Evolutionary conservation across 2,113 vertebrate species (phyloP), one percentile per base, ranked within the genome.

Genomic region (Rhabdomys dilectus): DNA sequence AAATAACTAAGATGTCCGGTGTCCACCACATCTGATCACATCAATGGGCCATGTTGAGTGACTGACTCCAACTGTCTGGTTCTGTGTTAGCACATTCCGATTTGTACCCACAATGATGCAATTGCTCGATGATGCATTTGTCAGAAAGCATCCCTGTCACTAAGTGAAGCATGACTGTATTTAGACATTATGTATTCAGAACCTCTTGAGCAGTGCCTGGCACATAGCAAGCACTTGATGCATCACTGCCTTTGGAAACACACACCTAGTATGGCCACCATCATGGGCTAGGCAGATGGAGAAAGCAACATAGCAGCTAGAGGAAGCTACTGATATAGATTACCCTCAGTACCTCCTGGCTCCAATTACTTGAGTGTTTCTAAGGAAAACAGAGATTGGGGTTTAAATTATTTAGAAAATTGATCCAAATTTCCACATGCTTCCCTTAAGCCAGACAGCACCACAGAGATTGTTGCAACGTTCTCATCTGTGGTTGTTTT

Each of bases 341-440:
- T 31, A 64, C 13, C 39, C 24, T 39, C 29, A 22, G 90, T 72
- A 31, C 4, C 66, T 34, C 45, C 78, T 73, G 58, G 21, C 91
- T 89, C 77, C 93, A 93, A 66, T 92, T 85, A 90, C 87, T 87
- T 93, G 19, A 87, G 7, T 92, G 60, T 97, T 95, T 94, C 90
- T n/a, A 58, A 89, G 76, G 64, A n/a, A 96, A 92, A 82, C 48
- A 29, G n/a, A 89, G 48, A 94, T 95, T 89, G 56, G 66, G 36
- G 60, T 70, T 97, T 95, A 88, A 95, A 97, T 96, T 96, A 97
- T 95, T 96, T 97, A 96, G 81, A 62, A 80, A 97, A 97, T 97
- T 95, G 94, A 95, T 96, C 75, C 9, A 3, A 87, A 31, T 76
- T 39, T 96, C 73, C 0, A 16, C 42, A 70, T 89, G 22, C 82